phyloP scores from a whole-genome alignment of 2,888 invertebrate genomes.

The Stenoptilia bipunctidactyla region DNA sequence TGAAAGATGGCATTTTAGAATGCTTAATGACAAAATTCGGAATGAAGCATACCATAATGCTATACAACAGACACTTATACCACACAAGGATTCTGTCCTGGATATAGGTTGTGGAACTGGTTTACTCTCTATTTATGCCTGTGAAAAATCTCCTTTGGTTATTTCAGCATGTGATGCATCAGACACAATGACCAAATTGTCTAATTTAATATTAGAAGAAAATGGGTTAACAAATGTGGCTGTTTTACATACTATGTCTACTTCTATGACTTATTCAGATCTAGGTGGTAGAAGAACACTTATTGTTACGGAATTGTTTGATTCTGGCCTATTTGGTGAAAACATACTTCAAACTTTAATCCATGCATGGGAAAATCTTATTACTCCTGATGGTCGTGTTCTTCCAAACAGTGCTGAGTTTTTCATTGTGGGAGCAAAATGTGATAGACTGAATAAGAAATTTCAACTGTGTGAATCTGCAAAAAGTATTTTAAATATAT shows the following conservation, averaged over 20 bases:
- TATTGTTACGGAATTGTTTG: constrained; percentile 83
- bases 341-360: constrained; percentile 74
- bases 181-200: constrained; percentile 73
- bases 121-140: constrained; percentile 77
- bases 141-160: constrained; percentile 59
- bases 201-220: constrained; percentile 47
- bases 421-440: constrained; percentile 74
- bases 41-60: constrained; percentile 77
- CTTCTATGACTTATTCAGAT: constrained; percentile 59
- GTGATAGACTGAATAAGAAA: constrained; percentile 55
- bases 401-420: constrained; percentile 74
- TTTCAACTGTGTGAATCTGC: constrained; percentile 40
- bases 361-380: constrained; percentile 72
- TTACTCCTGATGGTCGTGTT: constrained; percentile 44
- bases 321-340: constrained; percentile 85
- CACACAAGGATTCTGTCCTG: constrained; percentile 63
- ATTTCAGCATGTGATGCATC: constrained; percentile 79
- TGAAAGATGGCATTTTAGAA: constrained; percentile 86
- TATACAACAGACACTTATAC: constrained; percentile 65
- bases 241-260: constrained; percentile 73
- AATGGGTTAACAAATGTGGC: constrained; percentile 63
- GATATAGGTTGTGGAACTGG: constrained; percentile 87
- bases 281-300: constrained; percentile 71
- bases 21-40: constrained; percentile 81
- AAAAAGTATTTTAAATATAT: constrained; percentile 35